Conservation (phyloP, 1,140 invertebrate species). For the Drosophila saltans region DNA sequence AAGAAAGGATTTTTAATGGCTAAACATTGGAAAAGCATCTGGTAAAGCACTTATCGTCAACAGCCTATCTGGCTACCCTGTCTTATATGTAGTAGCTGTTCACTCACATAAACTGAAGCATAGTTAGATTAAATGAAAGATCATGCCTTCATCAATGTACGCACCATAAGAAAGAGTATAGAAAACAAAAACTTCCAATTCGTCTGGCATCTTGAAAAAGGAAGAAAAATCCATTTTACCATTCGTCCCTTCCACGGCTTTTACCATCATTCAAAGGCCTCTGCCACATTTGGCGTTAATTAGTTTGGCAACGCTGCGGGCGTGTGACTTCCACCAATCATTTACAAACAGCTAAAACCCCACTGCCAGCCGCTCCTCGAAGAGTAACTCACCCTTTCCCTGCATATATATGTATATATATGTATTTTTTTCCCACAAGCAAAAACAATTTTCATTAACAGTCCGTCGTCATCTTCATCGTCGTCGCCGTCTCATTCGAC, state of each 20-base stretch:
- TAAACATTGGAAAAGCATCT: too few species aligned
- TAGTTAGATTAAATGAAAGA: background rate
- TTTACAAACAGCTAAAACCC: slow-evolving; percentile 50
- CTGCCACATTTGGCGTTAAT: slow-evolving; percentile 71
- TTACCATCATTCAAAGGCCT: slow-evolving; percentile 51
- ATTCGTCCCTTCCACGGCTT: background rate
- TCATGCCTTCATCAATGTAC: background rate
- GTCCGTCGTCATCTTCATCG: slow-evolving; percentile 42
- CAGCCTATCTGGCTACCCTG: too few species aligned
- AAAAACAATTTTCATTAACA: slow-evolving; percentile 79
- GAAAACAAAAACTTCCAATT: background rate
- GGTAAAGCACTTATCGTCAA: too few species aligned
- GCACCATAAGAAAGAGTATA: background rate
- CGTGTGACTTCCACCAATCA: slow-evolving; percentile 71
- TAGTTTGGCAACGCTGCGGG: slow-evolving; percentile 74
- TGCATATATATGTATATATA: slow-evolving; percentile 19
- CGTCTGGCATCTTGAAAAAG: slow-evolving; percentile 2
- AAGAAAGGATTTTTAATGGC: too few species aligned
- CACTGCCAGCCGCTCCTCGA: background rate
- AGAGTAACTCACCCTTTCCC: slow-evolving; percentile 22
- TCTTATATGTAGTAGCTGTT: too few species aligned
- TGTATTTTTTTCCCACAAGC: slow-evolving; percentile 40
- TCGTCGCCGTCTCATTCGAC: slow-evolving; percentile 23
- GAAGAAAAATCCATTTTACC: slow-evolving; percentile 22
- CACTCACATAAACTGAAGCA: too few species aligned